phyloP scores from a whole-genome alignment of 2,888 invertebrate species.

The Drosophila kambysellisi region DNA sequence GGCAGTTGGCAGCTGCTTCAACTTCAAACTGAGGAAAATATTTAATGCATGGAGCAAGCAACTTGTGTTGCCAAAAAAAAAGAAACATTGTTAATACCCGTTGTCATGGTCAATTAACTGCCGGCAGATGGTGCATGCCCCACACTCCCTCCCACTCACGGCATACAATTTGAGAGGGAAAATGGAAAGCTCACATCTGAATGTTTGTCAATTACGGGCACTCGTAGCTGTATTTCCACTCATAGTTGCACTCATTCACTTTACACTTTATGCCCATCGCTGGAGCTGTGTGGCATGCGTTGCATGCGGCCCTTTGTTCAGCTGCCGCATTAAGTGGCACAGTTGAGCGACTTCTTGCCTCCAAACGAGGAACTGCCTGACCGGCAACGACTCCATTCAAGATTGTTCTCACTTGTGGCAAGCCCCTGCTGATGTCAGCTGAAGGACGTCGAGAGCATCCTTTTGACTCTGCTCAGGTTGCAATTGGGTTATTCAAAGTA shows the following conservation, averaged over 20 bases:
- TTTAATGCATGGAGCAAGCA: constrained; percentile 52
- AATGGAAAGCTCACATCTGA: constrained; percentile 63
- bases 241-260: constrained; percentile 29
- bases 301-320: constrained; percentile 62
- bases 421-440: constrained; percentile 45
- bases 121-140: constrained; percentile 21
- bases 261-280: constrained; percentile 23
- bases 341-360: constrained; percentile 63
- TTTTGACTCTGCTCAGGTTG: constrained; percentile 38
- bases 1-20: constrained; percentile 20
- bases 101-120: constrained; percentile 79
- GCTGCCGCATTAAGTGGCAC: constrained; percentile 71
- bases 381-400: constrained; percentile 42
- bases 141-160: neutral
- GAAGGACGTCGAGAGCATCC: constrained; percentile 51
- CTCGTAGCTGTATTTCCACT: constrained; percentile 31
- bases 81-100: constrained; percentile 73
- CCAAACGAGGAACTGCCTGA: constrained; percentile 23
- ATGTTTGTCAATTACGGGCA: constrained; percentile 74
- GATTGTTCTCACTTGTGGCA: constrained; percentile 57
- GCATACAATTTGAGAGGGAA: constrained; percentile 29
- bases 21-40: constrained; percentile 39
- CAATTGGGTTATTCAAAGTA: constrained; percentile 65
- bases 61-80: constrained; percentile 9
- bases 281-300: constrained; percentile 26